Evolutionary conservation across 2,888 invertebrate genomes (phyloP).

Genomic region (Chrysodeixis includens): DNA sequence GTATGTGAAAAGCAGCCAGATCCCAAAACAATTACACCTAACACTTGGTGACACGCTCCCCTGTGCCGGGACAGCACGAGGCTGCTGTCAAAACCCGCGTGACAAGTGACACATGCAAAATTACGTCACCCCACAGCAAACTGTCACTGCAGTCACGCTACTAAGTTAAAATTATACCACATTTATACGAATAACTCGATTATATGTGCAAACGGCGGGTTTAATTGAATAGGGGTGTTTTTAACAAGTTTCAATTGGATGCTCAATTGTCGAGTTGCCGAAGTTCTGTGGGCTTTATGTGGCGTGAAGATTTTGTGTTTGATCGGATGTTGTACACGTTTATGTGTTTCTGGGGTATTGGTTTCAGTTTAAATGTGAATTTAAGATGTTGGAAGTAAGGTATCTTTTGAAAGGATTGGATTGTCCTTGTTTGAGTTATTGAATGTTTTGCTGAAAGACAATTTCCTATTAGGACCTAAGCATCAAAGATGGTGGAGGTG

Average conservation of each 20-base stretch:
- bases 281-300: background rate
- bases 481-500: no score
- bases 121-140: slow-evolving; percentile 68
- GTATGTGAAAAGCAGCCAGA: background rate
- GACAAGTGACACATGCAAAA: slow-evolving; percentile 76
- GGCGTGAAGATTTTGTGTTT: background rate
- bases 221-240: slow-evolving; percentile 30
- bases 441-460: no score
- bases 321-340: background rate
- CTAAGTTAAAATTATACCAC: slow-evolving; percentile 48
- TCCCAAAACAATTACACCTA: slow-evolving; percentile 60
- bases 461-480: no score
- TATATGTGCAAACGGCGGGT: slow-evolving; percentile 20
- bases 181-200: slow-evolving; percentile 47
- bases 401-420: no score
- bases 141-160: slow-evolving; percentile 52
- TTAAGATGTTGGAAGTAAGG: no score
- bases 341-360: background rate
- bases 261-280: background rate
- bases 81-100: slow-evolving; percentile 42
- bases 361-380: background rate
- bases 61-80: slow-evolving; percentile 25
- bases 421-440: no score
- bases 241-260: background rate
- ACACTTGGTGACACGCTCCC: slow-evolving; percentile 50